Evolutionary conservation across 2,797 vertebrate genomes (phyloP).

Genomic region (Argyrosomus regius): DNA sequence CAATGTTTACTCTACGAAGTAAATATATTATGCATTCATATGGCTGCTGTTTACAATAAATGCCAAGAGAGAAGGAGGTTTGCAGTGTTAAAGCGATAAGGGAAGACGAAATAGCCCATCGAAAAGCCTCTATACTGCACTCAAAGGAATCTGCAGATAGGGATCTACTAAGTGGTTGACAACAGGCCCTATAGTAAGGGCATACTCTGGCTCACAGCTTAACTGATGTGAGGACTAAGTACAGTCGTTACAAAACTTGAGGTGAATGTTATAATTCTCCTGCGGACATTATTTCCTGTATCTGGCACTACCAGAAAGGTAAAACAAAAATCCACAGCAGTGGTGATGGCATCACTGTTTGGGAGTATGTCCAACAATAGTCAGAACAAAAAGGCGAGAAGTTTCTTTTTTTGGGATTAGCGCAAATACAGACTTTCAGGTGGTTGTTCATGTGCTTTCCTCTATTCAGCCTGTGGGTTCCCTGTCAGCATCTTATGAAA

Average conservation of each 20-base stretch:
- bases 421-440: conserved; percentile 44
- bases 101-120: conserved; percentile 48
- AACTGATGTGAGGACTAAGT: conserved; percentile 17
- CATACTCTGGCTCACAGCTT: conserved; percentile 45
- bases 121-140: conserved; percentile 55
- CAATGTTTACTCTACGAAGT: conserved; percentile 38
- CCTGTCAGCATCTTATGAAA: conserved; percentile 55
- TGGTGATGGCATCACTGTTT: conserved; percentile 17
- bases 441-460: conserved; percentile 46
- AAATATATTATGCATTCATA: conserved; percentile 56
- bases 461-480: conserved; percentile 36
- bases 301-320: conserved; percentile 14
- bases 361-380: conserved; percentile 39
- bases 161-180: conserved; percentile 52
- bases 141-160: conserved; percentile 48
- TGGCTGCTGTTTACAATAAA: conserved; percentile 54
- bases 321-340: conserved; percentile 13
- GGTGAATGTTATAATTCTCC: neutral
- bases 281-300: conserved; percentile 1
- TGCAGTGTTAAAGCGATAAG: conserved; percentile 36
- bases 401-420: conserved; percentile 33
- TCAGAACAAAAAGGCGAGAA: conserved; percentile 30
- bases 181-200: conserved; percentile 48
- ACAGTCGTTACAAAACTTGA: neutral
- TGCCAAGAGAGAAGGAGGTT: conserved; percentile 12